Percentiles rank a stretch among this genome's conserved stretches.
phyloP scores from a whole-genome alignment of 2,888 invertebrate genomes.

The Charanyca ferruginea region DNA sequence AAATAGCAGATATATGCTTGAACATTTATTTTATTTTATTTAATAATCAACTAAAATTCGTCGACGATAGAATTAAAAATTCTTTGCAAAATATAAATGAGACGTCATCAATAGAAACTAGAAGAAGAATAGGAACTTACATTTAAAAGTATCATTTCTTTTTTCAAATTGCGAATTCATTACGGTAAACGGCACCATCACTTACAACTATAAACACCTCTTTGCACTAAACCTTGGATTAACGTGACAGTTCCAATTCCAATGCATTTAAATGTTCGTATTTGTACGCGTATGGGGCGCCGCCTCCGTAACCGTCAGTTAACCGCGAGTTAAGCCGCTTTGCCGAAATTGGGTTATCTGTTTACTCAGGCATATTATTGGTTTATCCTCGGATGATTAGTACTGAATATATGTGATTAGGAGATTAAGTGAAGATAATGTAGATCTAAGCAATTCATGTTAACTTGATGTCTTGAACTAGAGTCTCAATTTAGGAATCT shows the following conservation, averaged over 20 bases:
- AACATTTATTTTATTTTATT: too few relatives aligned
- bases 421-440: conserved; percentile 20
- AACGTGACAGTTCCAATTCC: conserved; percentile 47
- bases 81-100: too few relatives aligned
- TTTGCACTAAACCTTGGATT: conserved; percentile 28
- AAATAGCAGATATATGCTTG: too few relatives aligned
- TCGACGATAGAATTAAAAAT: too few relatives aligned
- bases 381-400: conserved; percentile 35
- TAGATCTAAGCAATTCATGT: not conserved
- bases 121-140: not conserved
- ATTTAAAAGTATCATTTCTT: not conserved
- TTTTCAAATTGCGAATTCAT: not conserved
- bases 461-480: not conserved
- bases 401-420: conserved; percentile 22
- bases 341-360: conserved; percentile 49
- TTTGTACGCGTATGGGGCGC: conserved; percentile 55
- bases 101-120: too few relatives aligned
- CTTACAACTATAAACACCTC: conserved; percentile 11
- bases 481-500: not conserved
- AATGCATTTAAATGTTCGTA: conserved; percentile 75
- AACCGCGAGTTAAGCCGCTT: conserved; percentile 51
- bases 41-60: too few relatives aligned
- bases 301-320: conserved; percentile 42
- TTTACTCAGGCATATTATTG: conserved; percentile 26
- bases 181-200: conserved; percentile 8